Evolutionary conservation across 2,797 vertebrate species (phyloP).

Genomic region (Cephalopachus bancanus): DNA sequence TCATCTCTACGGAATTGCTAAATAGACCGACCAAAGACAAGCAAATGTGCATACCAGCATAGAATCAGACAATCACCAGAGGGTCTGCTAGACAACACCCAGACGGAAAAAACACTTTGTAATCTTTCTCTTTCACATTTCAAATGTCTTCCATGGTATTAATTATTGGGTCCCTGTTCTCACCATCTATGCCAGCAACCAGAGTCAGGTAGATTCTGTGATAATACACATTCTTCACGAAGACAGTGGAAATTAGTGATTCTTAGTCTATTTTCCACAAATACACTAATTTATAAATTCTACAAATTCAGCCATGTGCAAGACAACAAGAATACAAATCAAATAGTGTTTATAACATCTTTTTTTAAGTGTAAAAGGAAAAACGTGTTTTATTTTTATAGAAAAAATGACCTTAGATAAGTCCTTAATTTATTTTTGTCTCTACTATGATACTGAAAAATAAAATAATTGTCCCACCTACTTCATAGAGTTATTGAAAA

Average conservation of each 20-base stretch:
- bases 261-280: background rate
- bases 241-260: background rate
- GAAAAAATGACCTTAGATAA: background rate
- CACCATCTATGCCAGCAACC: background rate
- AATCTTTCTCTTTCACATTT: background rate
- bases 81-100: background rate
- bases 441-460: background rate
- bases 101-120: background rate
- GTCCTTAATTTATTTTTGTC: background rate
- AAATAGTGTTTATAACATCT: background rate
- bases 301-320: conserved; percentile 8
- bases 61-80: background rate
- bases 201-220: background rate
- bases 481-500: background rate
- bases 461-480: background rate
- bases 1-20: background rate
- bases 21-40: background rate
- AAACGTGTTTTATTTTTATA: background rate
- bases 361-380: background rate
- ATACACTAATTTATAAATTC: conserved; percentile 7
- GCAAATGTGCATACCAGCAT: background rate
- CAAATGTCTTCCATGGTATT: background rate
- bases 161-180: background rate
- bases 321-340: background rate
- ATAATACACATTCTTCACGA: background rate